Conservation (phyloP, 2,888 invertebrate species). For the Drosophila kambysellisi region DNA sequence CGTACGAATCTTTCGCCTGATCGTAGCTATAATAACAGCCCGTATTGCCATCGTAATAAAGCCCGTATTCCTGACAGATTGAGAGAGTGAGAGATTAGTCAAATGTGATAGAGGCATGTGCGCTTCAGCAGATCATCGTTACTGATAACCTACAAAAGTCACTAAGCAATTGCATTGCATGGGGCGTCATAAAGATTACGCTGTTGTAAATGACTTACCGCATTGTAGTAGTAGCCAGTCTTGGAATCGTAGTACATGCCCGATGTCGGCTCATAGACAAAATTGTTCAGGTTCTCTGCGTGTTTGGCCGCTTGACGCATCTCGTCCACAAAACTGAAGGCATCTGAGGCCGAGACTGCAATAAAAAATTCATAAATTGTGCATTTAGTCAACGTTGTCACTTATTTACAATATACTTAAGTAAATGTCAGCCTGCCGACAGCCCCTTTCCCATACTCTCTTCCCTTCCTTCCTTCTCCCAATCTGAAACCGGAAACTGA, state of each 20-base stretch:
- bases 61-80: slow-evolving; percentile 90
- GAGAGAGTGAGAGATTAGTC: slow-evolving; percentile 18
- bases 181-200: slow-evolving; percentile 66
- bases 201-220: slow-evolving; percentile 87
- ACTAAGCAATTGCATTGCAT: slow-evolving; percentile 23
- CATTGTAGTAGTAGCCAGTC: slow-evolving; percentile 95
- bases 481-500: slow-evolving; percentile 14
- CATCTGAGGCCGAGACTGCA: slow-evolving; percentile 68
- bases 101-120: slow-evolving; percentile 11
- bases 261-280: slow-evolving; percentile 94
- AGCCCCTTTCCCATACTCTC: background rate
- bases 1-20: slow-evolving; percentile 90
- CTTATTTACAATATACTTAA: slow-evolving; percentile 1
- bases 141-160: slow-evolving; percentile 60
- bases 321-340: slow-evolving; percentile 88
- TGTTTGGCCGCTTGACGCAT: slow-evolving; percentile 91
- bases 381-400: background rate
- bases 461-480: background rate
- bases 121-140: slow-evolving; percentile 45
- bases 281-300: slow-evolving; percentile 90
- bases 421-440: slow-evolving; percentile 21
- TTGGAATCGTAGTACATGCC: slow-evolving; percentile 95
- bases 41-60: slow-evolving; percentile 95
- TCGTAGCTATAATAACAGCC: slow-evolving; percentile 94
- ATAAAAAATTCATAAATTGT: slow-evolving; percentile 5